Percentiles rank a stretch among this genome's conserved stretches.
Evolutionary conservation across 2,113 vertebrate genomes (phyloP).

Genomic region (Ornithorhynchus anatinus): DNA sequence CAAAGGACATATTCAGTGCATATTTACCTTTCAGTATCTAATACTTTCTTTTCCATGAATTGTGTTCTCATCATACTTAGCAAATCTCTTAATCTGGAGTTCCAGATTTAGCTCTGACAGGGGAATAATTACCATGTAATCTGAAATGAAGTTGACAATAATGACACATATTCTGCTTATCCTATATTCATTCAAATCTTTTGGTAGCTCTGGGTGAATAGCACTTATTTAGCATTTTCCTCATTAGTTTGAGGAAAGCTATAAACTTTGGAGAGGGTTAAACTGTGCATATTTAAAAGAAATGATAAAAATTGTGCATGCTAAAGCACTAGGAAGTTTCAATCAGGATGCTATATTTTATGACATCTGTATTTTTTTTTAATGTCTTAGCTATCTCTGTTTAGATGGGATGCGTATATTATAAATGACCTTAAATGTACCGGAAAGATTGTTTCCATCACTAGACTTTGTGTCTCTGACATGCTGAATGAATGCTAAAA

Average conservation of each 20-base stretch:
- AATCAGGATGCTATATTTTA: neutral
- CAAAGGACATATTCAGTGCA: neutral
- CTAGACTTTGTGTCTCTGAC: neutral
- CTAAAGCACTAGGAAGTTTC: neutral
- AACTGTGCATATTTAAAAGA: neutral
- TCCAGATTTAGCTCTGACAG: neutral
- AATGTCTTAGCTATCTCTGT: neutral
- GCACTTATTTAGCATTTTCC: neutral
- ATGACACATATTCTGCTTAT: neutral
- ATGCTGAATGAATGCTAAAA: neutral
- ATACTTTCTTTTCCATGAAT: neutral
- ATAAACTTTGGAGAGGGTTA: neutral
- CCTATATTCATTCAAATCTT: neutral
- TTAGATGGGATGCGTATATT: neutral
- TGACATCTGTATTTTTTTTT: neutral
- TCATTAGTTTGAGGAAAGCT: neutral
- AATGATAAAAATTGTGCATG: neutral
- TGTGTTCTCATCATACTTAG: neutral
- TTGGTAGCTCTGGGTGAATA: neutral
- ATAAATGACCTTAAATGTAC: neutral
- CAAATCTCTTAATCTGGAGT: constrained; percentile 7
- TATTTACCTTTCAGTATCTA: neutral
- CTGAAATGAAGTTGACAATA: neutral
- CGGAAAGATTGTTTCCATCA: neutral
- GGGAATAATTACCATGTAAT: neutral